Base-by-base conservation (phyloP, 2,113 vertebrate species). In the Prunella himalayana region DNA sequence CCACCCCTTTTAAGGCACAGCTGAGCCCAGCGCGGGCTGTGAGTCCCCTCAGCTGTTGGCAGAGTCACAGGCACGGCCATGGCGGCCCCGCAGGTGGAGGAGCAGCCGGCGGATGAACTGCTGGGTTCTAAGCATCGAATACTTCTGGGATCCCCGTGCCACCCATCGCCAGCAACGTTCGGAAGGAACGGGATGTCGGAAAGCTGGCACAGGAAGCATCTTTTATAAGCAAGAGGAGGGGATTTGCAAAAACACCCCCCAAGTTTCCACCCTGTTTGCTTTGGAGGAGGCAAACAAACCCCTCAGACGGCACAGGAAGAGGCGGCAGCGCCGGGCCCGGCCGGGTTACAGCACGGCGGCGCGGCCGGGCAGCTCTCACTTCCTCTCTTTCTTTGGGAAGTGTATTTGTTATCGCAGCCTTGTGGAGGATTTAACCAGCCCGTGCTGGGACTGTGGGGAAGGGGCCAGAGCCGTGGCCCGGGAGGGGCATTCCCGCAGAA, bases 341-440 rank as follows among this genome's bases (percentile, higher is more conserved):
- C 63, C 24, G 1, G 31, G 37, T 37, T 56, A 9, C n/a, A 16
- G 53, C 8, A 0, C 6, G 1, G 2, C 2, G 0, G 28, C 7
- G 3, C 2, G 3, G 69, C 47, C 44, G 2, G 85, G 69, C n/a
- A 51, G 49, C 70, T 76, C 87, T 82, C 6, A 1, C 54, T 95
- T 96, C 94, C 87, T 84, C 82, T 66, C 87, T 84, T 89, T 92
- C 87, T 95, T 82, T 5, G 4, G 37, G 18, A 42, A 64, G 23
- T 1, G 1, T 7, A 0, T 61, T 78, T 86, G 51, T 86, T 66
- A 44, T 11, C 12, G 1, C 1, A 16, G 64, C 39, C 2, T 5
- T 28, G 64, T 0, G 3, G 25, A 83, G 50, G 47, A 20, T 71
- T 70, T 41, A 60, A 56, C 41, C 8, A 0, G 41, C 15, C 66